phyloP scores from a whole-genome alignment of 1,140 invertebrate genomes.

The Anthonomus grandis region DNA sequence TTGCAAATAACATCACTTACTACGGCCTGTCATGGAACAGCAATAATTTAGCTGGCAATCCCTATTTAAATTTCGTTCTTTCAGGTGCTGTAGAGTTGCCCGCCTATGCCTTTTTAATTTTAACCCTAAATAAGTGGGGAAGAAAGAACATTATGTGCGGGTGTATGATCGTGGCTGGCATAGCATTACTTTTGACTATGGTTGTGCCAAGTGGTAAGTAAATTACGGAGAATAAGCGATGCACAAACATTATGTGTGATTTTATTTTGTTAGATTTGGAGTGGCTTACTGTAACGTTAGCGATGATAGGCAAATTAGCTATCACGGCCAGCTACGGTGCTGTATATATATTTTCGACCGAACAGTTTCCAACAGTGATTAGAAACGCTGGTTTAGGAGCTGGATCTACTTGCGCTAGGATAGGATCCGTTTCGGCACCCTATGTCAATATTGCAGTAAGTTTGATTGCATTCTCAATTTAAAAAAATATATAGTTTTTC shows the following conservation, averaged over 20 bases:
- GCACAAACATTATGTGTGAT: too few species aligned
- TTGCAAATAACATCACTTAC: constrained; percentile 75
- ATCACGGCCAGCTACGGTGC: constrained; percentile 78
- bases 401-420: constrained; percentile 70
- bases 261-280: constrained; percentile 55
- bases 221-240: too few species aligned
- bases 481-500: background rate
- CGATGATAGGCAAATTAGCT: constrained; percentile 79
- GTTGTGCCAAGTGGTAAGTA: constrained; percentile 57
- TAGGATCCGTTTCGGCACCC: constrained; percentile 75
- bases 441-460: constrained; percentile 63
- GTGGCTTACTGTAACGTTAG: constrained; percentile 62
- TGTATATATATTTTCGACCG: constrained; percentile 76
- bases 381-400: constrained; percentile 75
- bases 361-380: constrained; percentile 81
- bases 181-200: constrained; percentile 58
- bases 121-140: constrained; percentile 70
- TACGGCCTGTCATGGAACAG: constrained; percentile 81
- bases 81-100: constrained; percentile 75
- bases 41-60: constrained; percentile 68
- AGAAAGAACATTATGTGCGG: constrained; percentile 66
- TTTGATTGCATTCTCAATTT: background rate
- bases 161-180: constrained; percentile 66
- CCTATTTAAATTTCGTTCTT: constrained; percentile 73
- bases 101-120: constrained; percentile 67